A percentile compares a stretch with the other conserved stretches of the same genome.
Evolutionary conservation across 2,888 invertebrate genomes (phyloP).

Genomic region (Sinelater perroti): DNA sequence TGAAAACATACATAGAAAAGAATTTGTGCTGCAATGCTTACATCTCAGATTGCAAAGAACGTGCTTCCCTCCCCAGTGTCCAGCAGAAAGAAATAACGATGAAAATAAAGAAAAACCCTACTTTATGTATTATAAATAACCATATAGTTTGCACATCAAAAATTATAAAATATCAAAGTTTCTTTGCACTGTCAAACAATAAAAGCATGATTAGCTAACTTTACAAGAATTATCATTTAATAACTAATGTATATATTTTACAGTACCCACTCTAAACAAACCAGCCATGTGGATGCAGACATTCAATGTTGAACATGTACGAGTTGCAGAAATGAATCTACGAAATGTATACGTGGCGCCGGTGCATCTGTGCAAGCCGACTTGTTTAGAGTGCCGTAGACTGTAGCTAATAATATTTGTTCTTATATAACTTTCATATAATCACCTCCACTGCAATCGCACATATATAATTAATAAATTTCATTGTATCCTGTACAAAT

Average conservation of each 20-base stretch:
- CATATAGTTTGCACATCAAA: slow-evolving; percentile 37
- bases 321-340: neutral
- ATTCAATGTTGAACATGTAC: neutral
- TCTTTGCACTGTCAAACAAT: slow-evolving; percentile 42
- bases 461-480: slow-evolving; percentile 57
- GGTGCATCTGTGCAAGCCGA: slow-evolving; percentile 6
- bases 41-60: slow-evolving; percentile 40
- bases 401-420: slow-evolving; percentile 31
- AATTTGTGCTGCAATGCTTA: slow-evolving; percentile 50
- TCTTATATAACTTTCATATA: slow-evolving; percentile 37
- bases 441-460: slow-evolving; percentile 54
- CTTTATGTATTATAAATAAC: slow-evolving; percentile 38
- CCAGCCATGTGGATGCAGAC: neutral
- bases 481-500: slow-evolving; percentile 59
- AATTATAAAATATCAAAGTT: slow-evolving; percentile 39
- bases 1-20: slow-evolving; percentile 54
- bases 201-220: slow-evolving; percentile 39
- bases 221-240: slow-evolving; percentile 37
- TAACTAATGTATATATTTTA: slow-evolving; percentile 36
- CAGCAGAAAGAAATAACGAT: slow-evolving; percentile 40
- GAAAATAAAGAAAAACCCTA: slow-evolving; percentile 33
- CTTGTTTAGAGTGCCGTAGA: slow-evolving; percentile 27
- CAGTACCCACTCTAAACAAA: slow-evolving; percentile 33
- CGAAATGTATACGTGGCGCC: neutral
- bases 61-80: slow-evolving; percentile 40